These are phyloP conservation scores for Barbus barbus DNA, from an alignment of 2,113 vertebrate genomes.

Conservation along the genomic window DNA sequence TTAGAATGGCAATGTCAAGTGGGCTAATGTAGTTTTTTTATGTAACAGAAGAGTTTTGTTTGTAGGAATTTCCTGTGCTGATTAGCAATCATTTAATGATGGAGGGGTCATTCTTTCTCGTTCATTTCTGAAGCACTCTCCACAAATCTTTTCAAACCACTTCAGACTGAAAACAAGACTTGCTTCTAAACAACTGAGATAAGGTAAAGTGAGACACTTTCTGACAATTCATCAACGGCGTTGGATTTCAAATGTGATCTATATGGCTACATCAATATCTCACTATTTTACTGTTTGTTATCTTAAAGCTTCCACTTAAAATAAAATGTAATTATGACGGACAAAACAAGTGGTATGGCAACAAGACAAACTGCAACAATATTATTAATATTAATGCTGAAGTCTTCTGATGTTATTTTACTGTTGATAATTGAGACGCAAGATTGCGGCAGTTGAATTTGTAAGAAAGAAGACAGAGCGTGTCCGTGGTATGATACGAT, in stretches of 20 bases:
- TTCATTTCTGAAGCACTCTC: constrained; percentile 4
- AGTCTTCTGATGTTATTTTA: neutral
- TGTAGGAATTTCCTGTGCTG: constrained; percentile 15
- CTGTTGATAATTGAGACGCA: neutral
- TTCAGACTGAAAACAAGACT: constrained; percentile 2
- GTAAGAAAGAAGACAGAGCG: no score
- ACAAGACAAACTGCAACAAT: neutral
- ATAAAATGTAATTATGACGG: neutral
- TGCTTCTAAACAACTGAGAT: neutral
- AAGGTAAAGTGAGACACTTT: neutral
- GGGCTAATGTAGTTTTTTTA: constrained; percentile 2
- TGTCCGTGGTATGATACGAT: neutral
- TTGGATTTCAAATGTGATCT: neutral
- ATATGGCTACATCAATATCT: neutral
- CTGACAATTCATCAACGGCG: neutral
- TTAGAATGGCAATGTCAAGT: constrained; percentile 32
- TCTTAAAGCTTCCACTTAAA: neutral
- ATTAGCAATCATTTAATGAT: constrained; percentile 13
- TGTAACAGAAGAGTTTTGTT: neutral
- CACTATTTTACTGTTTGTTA: neutral
- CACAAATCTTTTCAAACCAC: neutral
- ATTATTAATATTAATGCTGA: neutral
- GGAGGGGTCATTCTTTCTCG: constrained; percentile 9
- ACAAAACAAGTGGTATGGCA: neutral
- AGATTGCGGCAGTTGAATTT: neutral